Percentiles rank a stretch among this genome's conserved stretches.
These are phyloP conservation scores for Pelecanoides urinatrix DNA, from an alignment of 2,113 vertebrate genomes.

Conservation along the genomic window DNA sequence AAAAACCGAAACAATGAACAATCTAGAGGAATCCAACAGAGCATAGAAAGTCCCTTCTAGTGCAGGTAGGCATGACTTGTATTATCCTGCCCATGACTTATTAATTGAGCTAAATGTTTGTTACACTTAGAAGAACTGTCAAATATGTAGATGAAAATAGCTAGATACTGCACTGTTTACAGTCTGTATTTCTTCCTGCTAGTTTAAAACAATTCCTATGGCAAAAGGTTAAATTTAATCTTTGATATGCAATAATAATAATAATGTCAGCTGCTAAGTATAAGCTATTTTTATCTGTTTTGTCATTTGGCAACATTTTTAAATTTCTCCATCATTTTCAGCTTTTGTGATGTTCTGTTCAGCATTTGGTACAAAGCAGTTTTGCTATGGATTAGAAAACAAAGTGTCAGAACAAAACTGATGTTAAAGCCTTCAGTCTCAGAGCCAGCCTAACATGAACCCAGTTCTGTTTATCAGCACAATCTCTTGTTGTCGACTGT, in stretches of 20 bases:
- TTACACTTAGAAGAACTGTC: neutral
- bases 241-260: neutral
- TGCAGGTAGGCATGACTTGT: neutral
- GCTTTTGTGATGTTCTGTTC: neutral
- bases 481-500: constrained; percentile 15
- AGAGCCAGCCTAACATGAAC: neutral
- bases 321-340: neutral
- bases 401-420: neutral
- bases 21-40: neutral
- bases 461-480: constrained; percentile 4
- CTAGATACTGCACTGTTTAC: neutral
- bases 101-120: neutral
- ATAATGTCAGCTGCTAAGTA: neutral
- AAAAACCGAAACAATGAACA: neutral
- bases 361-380: neutral
- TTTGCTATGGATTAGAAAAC: neutral
- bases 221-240: neutral
- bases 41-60: neutral
- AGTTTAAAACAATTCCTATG: neutral
- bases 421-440: neutral
- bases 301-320: neutral
- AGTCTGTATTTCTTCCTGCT: neutral
- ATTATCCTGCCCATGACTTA: neutral
- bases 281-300: neutral
- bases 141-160: neutral